phyloP scores from a whole-genome alignment of 1,140 invertebrate species.

The Campoletis sonorensis region DNA sequence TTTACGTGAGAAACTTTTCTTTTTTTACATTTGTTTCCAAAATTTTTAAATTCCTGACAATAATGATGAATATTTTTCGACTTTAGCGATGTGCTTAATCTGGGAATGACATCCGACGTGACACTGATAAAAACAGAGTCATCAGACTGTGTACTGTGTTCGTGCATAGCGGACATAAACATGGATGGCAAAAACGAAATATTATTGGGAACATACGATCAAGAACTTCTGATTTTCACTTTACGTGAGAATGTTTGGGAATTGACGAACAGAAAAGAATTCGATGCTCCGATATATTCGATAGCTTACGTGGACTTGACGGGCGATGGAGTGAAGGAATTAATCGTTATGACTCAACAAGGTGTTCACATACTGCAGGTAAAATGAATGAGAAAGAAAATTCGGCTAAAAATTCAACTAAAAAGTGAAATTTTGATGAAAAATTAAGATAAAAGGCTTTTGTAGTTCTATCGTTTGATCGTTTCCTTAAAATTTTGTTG shows the following conservation, averaged over 20 bases:
- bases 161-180: conserved; percentile 82
- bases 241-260: conserved; percentile 73
- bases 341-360: conserved; percentile 82
- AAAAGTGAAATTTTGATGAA: background rate
- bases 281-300: conserved; percentile 81
- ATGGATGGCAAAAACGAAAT: conserved; percentile 86
- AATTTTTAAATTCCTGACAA: background rate
- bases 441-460: background rate
- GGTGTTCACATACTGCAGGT: conserved; percentile 85
- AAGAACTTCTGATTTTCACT: conserved; percentile 81
- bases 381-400: conserved; percentile 36
- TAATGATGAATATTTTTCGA: background rate
- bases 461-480: background rate
- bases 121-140: conserved; percentile 77
- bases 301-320: conserved; percentile 82
- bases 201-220: conserved; percentile 83
- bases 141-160: conserved; percentile 79
- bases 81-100: conserved; percentile 78
- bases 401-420: background rate
- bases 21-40: conserved; percentile 14
- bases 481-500: no score
- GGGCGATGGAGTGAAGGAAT: conserved; percentile 83
- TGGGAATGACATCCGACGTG: conserved; percentile 77
- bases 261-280: conserved; percentile 75
- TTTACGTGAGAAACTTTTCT: conserved; percentile 77